A percentile compares a stretch with the other conserved stretches of the same genome.
Conservation (phyloP, 2,113 vertebrate genomes). For the Azemiops feae region DNA sequence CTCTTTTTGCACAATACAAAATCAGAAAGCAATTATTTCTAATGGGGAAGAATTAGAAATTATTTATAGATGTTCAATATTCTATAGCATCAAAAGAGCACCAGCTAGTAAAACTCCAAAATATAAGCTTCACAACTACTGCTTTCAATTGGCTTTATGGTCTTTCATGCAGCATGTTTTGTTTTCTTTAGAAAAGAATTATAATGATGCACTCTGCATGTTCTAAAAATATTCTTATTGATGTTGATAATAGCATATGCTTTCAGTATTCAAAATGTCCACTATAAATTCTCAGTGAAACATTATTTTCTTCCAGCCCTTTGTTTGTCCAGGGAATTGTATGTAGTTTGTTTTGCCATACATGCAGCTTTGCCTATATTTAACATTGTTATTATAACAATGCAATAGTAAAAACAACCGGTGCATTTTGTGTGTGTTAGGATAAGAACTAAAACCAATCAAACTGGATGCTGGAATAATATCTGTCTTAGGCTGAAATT, state of each 20-base stretch:
- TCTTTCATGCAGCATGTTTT: constrained; percentile 1
- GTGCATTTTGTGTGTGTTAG: constrained; percentile 4
- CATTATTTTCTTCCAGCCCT: neutral
- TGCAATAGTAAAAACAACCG: constrained; percentile 20
- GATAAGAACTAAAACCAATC: neutral
- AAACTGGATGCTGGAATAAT: neutral
- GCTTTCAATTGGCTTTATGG: neutral
- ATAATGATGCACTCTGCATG: constrained; percentile 26
- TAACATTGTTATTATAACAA: neutral
- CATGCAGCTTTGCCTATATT: neutral
- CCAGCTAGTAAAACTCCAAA: constrained; percentile 30
- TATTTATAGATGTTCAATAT: constrained; percentile 38
- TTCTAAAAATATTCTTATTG: constrained; percentile 50
- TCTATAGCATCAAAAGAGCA: constrained; percentile 35
- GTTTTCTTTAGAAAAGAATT: constrained; percentile 21
- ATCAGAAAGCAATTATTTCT: constrained; percentile 43
- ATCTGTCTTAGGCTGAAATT: neutral
- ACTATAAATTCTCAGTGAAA: constrained; percentile 31
- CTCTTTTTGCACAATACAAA: constrained; percentile 25
- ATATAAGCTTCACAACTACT: constrained; percentile 21
- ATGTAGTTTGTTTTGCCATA: neutral
- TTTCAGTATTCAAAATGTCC: constrained; percentile 18
- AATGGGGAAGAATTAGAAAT: constrained; percentile 20
- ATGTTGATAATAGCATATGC: constrained; percentile 37
- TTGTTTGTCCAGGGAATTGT: neutral